Conservation (phyloP, 2,797 vertebrate genomes). For the Morus bassanus region DNA sequence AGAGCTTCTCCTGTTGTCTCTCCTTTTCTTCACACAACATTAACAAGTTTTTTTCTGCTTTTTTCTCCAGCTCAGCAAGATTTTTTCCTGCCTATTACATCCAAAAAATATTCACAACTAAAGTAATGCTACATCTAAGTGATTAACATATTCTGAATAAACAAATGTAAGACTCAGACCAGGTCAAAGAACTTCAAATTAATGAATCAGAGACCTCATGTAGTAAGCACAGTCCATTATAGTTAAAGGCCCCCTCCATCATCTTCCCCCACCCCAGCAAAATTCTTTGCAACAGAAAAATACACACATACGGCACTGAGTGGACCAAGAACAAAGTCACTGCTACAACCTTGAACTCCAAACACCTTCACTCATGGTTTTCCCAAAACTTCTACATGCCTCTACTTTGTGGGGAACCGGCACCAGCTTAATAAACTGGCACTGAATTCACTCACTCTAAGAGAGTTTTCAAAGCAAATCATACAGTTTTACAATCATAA, state of each 20-base stretch:
- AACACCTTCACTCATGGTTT: neutral
- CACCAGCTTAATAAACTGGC: neutral
- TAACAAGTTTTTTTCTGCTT: slow-evolving; percentile 79
- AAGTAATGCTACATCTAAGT: neutral
- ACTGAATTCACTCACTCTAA: neutral
- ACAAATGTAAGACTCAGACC: neutral
- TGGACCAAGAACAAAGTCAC: neutral
- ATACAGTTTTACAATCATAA: neutral
- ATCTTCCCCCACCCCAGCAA: fast-evolving
- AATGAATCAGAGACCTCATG: neutral
- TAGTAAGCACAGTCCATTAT: neutral
- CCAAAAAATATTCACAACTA: neutral
- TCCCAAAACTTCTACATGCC: neutral
- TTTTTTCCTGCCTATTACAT: slow-evolving; percentile 77
- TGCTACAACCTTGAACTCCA: neutral
- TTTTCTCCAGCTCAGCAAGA: slow-evolving; percentile 70
- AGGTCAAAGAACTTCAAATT: neutral
- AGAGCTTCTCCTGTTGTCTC: slow-evolving; percentile 65
- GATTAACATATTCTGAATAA: neutral
- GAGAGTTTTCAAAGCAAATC: neutral
- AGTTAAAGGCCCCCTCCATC: neutral
- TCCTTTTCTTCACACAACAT: slow-evolving; percentile 75
- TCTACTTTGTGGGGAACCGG: neutral
- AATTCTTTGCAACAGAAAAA: neutral
- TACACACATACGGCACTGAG: neutral